Evolutionary conservation across 2,113 vertebrate species (phyloP).

Genomic region (Andinoacara biseriatus): DNA sequence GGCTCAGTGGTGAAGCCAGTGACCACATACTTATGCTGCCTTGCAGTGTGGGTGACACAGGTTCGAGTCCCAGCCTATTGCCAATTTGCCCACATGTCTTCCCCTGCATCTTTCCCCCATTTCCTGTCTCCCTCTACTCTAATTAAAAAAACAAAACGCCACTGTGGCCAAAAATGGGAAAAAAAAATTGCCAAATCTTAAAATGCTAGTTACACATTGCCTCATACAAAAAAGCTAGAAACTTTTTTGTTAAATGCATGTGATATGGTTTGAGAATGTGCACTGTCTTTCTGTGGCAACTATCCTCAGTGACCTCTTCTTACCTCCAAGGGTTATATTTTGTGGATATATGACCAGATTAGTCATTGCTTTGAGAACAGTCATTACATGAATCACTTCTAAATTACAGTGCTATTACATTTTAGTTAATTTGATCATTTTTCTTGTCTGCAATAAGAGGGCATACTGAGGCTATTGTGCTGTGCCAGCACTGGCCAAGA

Average conservation of each 20-base stretch:
- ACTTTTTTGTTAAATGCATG: neutral
- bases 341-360: neutral
- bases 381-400: neutral
- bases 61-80: no score
- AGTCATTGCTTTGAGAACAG: neutral
- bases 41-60: no score
- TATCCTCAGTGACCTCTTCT: neutral
- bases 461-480: neutral
- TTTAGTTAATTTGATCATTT: neutral
- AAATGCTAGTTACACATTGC: neutral
- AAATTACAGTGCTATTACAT: neutral
- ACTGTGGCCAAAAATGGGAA: no score
- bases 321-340: neutral
- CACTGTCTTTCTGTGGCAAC: neutral
- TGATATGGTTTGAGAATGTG: neutral
- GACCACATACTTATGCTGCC: no score
- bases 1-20: no score
- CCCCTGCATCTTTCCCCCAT: no score
- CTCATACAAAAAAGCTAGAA: accelerated
- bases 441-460: neutral
- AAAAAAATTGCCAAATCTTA: no score
- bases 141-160: no score
- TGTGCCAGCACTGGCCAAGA: neutral
- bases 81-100: no score
- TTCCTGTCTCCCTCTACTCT: no score